Base-by-base conservation (phyloP, 1,140 invertebrate species). In the Diprion similis region DNA sequence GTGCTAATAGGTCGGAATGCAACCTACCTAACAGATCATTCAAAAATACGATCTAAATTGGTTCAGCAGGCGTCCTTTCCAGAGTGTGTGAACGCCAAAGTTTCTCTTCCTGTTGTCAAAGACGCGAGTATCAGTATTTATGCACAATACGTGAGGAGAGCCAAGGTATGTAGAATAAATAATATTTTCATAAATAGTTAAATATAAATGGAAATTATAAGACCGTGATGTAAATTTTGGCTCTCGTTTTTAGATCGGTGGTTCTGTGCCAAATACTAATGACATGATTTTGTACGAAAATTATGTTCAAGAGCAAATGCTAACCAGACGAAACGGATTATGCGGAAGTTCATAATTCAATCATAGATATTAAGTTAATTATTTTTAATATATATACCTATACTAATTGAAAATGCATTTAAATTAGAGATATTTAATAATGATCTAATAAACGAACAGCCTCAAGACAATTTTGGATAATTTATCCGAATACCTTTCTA, bases 61-160 rank as follows among this genome's bases (percentile, higher is more conserved):
- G 81, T 81, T 76, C 90, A 79, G 88, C 91, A 77, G 87, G 85
- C 76, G 84, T 91, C 75, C 45, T 91, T 92, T 79, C 88, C 89
- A 0, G 90, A 91, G 2, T 89, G 89, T 82, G 86, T 88, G 11
- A 87, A 89, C 47, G 76, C 89, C 10, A 88, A 89, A 73, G 88
- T 91, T 48, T 85, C 88, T 11, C 89, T 93, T 15, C 93, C 93
- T 1, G 90, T 85, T 8, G 92, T 95, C 15, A 90, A 89, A 24
- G 87, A 89, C 71, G 81, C 89, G 11, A 90, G 91, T 78, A 85
- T 89, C 71, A 90, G 90, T 77, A 91, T 95, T 75, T 95, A 95
- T 81, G 86, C 90, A 17, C 89, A 92, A 68, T 95, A 94, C 78
- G 88, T 94, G 10, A 84, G 89, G 65, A 81, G 78, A 77, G 79